These are phyloP conservation scores for Phylloscopus collybita DNA, from an alignment of 2,797 vertebrate genomes.

Conservation along the genomic window DNA sequence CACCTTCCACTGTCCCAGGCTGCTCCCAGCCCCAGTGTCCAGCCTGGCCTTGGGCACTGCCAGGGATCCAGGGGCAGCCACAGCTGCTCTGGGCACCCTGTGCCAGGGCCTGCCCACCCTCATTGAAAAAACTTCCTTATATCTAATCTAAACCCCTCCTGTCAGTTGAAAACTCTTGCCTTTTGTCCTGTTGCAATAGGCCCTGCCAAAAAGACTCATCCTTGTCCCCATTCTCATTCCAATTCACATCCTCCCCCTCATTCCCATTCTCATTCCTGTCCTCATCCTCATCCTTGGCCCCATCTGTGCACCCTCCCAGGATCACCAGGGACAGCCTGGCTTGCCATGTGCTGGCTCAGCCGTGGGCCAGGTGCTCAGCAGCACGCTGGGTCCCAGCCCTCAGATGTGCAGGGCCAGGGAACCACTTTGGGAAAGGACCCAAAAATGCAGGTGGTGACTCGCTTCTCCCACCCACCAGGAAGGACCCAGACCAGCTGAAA, in stretches of 20 bases:
- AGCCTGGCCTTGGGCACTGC: not conserved
- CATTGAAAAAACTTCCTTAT: not conserved
- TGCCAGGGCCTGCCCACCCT: not conserved
- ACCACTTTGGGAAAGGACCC: not conserved
- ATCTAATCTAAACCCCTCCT: not conserved
- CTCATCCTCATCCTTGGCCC: not conserved
- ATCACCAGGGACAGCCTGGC: not conserved
- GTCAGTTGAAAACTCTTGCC: not conserved
- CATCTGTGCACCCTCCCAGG: fast-evolving
- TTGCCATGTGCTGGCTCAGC: not conserved
- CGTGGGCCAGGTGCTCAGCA: too few relatives aligned
- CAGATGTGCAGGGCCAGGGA: not conserved
- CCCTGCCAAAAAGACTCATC: not conserved
- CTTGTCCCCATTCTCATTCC: not conserved
- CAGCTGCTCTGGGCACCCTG: not conserved
- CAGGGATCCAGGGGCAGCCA: not conserved
- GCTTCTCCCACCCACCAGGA: not conserved
- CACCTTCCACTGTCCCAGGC: not conserved
- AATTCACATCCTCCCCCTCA: not conserved
- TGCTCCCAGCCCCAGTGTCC: not conserved
- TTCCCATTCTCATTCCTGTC: too few relatives aligned
- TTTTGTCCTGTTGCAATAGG: not conserved
- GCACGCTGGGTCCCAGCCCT: not conserved
- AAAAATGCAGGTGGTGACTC: not conserved
- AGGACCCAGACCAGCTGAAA: not conserved